These are phyloP conservation scores for Piaya cayana DNA, from an alignment of 2,113 vertebrate species.

Conservation along the genomic window DNA sequence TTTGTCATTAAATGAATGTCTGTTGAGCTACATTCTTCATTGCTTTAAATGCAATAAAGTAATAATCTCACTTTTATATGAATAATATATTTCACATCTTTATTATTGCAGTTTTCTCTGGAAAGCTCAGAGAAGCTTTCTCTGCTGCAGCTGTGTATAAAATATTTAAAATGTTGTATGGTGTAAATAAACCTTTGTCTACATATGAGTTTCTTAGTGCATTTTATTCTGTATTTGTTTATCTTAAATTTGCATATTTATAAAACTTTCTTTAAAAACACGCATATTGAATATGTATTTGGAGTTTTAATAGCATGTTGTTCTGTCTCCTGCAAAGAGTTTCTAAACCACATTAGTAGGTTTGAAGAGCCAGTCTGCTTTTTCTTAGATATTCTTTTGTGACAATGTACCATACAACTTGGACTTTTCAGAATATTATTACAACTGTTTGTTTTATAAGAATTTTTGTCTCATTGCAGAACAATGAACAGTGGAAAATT, in stretches of 20 bases:
- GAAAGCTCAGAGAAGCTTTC: slow-evolving; percentile 97
- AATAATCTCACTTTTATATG: slow-evolving; percentile 99
- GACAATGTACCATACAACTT: slow-evolving; percentile 48
- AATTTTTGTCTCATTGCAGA: slow-evolving; percentile 19
- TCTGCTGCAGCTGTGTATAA: slow-evolving; percentile 99
- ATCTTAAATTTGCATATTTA: slow-evolving; percentile 75
- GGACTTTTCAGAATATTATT: slow-evolving; percentile 43
- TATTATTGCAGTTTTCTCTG: slow-evolving; percentile 99
- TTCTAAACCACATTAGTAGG: slow-evolving; percentile 62
- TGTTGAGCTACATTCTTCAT: slow-evolving; percentile 99
- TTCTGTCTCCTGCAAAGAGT: slow-evolving; percentile 61
- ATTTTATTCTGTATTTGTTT: slow-evolving; percentile 91
- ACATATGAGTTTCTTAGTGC: slow-evolving; percentile 98
- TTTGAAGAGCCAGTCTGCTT: slow-evolving; percentile 60
- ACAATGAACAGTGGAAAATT: slow-evolving; percentile 37
- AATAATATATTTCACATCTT: slow-evolving; percentile 99
- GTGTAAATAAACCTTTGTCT: slow-evolving; percentile 99
- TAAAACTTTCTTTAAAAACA: slow-evolving; percentile 67
- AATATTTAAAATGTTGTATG: slow-evolving; percentile 99
- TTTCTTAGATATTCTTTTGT: slow-evolving; percentile 54
- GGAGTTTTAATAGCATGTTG: slow-evolving; percentile 49
- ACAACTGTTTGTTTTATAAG: slow-evolving; percentile 27
- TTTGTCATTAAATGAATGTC: slow-evolving; percentile 99
- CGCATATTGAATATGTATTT: slow-evolving; percentile 66
- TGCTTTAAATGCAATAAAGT: slow-evolving; percentile 99